A percentile compares a stretch with the other conserved stretches of the same genome.
Evolutionary conservation across 2,113 vertebrate genomes (phyloP).

Genomic region (Lamprotornis superbus): DNA sequence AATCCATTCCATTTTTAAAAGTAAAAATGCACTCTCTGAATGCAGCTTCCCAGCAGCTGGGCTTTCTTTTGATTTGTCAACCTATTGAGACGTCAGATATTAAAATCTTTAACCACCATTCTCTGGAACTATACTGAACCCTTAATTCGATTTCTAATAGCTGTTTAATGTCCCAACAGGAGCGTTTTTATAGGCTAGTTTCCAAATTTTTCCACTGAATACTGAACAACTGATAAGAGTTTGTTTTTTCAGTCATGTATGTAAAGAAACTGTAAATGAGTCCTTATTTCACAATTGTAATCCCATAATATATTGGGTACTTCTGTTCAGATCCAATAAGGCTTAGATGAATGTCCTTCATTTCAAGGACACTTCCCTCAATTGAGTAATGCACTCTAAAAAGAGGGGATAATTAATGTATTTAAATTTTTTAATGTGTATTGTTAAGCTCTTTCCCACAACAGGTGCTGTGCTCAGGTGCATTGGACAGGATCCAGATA

Average conservation of each 20-base stretch:
- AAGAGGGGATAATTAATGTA: background rate
- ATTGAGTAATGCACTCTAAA: background rate
- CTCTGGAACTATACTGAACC: background rate
- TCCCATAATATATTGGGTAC: background rate
- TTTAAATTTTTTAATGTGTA: background rate
- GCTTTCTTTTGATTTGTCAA: background rate
- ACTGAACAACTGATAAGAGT: background rate
- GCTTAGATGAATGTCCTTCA: background rate
- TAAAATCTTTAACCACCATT: constrained; percentile 14
- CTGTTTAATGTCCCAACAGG: background rate
- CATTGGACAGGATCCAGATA: background rate
- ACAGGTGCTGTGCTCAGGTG: constrained; percentile 4
- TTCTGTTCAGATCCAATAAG: background rate
- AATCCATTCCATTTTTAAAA: background rate
- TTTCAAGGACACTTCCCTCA: background rate
- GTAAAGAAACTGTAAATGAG: background rate
- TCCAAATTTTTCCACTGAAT: background rate
- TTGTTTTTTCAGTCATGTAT: background rate
- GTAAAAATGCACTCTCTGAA: background rate
- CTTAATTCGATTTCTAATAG: background rate
- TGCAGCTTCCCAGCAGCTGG: background rate
- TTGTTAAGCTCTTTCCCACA: background rate
- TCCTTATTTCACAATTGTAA: background rate
- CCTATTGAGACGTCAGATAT: background rate
- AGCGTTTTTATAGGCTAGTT: background rate